Conservation (phyloP, 2,113 vertebrate species). For the Heloderma charlesbogerti region DNA sequence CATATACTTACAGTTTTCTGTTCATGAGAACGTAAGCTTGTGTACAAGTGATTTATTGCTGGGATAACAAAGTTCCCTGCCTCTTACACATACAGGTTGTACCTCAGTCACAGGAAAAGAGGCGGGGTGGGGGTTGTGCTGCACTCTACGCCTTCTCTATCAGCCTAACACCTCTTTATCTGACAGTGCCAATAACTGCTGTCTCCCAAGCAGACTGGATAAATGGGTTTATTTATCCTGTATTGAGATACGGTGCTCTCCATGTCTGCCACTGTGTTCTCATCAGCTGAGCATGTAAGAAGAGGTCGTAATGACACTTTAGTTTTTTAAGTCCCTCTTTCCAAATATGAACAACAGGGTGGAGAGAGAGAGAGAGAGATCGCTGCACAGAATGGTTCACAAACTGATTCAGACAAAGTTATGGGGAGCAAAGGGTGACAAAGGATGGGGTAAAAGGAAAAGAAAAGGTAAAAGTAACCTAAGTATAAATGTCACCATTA, state of each 20-base stretch:
- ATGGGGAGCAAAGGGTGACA: not conserved
- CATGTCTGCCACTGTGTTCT: not conserved
- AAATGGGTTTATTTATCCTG: not conserved
- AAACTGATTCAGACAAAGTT: not conserved
- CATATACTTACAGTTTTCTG: too few relatives aligned
- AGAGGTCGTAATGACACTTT: not conserved
- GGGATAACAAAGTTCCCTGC: too few relatives aligned
- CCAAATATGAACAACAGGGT: not conserved
- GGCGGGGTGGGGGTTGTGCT: not conserved
- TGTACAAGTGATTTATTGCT: too few relatives aligned
- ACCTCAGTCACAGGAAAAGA: not conserved
- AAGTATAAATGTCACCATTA: not conserved
- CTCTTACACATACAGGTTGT: too few relatives aligned
- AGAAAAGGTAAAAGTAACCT: not conserved
- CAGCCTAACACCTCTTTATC: not conserved
- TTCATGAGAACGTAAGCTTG: too few relatives aligned
- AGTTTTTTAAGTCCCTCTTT: not conserved
- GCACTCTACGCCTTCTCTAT: not conserved
- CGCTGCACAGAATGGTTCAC: not conserved
- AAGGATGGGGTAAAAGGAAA: not conserved
- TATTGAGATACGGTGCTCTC: not conserved
- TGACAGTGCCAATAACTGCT: not conserved
- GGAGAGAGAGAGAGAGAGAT: not conserved
- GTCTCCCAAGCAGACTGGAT: not conserved
- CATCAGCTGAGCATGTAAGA: not conserved